These are phyloP conservation scores for Pteronura brasiliensis DNA, from an alignment of 2,113 vertebrate species.

Conservation along the genomic window DNA sequence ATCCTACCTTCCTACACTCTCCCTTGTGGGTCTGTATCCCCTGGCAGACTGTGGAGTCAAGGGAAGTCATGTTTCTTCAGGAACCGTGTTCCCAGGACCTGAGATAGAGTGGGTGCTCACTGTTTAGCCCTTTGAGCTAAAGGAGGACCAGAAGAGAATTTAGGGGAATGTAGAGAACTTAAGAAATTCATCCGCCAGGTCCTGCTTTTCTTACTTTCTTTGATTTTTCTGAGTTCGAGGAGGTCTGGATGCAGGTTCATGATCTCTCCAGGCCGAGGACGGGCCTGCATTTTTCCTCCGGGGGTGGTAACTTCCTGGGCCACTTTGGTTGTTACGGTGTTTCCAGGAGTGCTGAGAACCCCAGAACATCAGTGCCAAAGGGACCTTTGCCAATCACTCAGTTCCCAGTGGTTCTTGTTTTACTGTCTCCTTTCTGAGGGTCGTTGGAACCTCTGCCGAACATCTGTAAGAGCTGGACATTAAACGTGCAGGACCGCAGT, in stretches of 20 bases:
- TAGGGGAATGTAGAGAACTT: background rate
- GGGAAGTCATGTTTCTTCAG: background rate
- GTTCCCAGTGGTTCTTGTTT: background rate
- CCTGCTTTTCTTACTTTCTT: background rate
- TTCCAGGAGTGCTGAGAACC: background rate
- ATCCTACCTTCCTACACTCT: background rate
- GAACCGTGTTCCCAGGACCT: background rate
- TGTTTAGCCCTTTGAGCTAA: background rate
- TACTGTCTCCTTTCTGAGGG: background rate
- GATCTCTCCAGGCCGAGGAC: background rate
- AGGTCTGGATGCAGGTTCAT: background rate
- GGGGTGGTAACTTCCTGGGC: background rate
- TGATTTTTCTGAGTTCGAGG: background rate
- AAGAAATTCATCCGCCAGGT: background rate
- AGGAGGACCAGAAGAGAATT: background rate
- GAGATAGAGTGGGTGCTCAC: background rate
- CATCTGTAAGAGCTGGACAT: background rate
- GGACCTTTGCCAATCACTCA: background rate
- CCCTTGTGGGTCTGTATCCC: background rate
- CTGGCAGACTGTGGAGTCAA: background rate
- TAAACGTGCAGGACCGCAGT: background rate
- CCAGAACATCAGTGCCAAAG: background rate
- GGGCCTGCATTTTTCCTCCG: background rate
- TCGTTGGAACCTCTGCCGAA: background rate
- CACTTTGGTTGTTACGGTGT: background rate